phyloP scores from a whole-genome alignment of 53 echinoderm and acorn worm genomes.

The Arbacia lixula region DNA sequence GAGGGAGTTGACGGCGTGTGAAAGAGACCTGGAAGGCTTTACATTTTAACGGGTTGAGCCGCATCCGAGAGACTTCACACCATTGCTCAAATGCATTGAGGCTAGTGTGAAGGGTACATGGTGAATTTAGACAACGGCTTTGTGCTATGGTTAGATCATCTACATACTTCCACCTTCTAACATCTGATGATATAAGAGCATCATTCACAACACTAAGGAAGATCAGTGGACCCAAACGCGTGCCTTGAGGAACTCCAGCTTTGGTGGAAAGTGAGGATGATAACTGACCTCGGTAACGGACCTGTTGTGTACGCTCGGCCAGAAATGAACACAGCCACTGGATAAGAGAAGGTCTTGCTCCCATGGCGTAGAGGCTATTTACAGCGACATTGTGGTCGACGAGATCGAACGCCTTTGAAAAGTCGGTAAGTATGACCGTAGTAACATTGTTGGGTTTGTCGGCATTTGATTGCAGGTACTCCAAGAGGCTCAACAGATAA shows the following conservation, averaged over 20 bases:
- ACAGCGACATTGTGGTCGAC: slow-evolving; percentile 12
- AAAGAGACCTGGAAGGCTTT: not conserved
- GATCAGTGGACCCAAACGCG: not conserved
- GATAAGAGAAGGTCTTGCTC: slow-evolving; percentile 30
- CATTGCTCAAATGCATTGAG: not conserved
- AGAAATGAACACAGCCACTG: slow-evolving; percentile 25
- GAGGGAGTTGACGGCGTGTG: not conserved
- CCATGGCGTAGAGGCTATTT: slow-evolving; percentile 11
- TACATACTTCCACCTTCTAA: slow-evolving; percentile 7
- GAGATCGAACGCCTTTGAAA: slow-evolving; percentile 35
- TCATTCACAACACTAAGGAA: slow-evolving; percentile 18
- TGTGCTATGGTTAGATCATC: slow-evolving; percentile 3
- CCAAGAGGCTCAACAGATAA: not conserved
- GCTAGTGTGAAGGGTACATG: not conserved
- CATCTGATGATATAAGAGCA: not conserved
- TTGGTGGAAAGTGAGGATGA: not conserved
- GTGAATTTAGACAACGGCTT: not conserved
- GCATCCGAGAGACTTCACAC: slow-evolving; percentile 1
- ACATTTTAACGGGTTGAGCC: slow-evolving; percentile 7
- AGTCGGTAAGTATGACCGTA: slow-evolving; percentile 8
- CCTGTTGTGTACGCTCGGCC: not conserved
- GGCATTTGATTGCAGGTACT: not conserved
- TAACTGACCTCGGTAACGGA: slow-evolving; percentile 6
- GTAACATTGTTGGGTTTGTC: not conserved
- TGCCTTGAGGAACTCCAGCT: slow-evolving; percentile 21